Evolutionary conservation across 2,888 invertebrate species (phyloP).

Genomic region (Limnephilus auricula): DNA sequence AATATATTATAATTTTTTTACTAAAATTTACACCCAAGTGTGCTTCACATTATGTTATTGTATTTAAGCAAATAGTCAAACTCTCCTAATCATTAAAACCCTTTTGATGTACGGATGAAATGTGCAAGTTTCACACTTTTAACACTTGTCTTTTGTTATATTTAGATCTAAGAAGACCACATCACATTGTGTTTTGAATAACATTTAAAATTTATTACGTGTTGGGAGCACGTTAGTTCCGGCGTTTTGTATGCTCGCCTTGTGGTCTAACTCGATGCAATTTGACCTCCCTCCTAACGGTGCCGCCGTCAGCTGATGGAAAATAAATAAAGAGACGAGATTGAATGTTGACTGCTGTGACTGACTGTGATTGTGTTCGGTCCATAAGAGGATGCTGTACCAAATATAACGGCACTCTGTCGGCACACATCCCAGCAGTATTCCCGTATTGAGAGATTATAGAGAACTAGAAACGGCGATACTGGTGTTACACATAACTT

Average conservation of each 20-base stretch:
- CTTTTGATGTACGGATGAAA: no score
- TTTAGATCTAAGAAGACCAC: neutral
- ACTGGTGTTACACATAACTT: no score
- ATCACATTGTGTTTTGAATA: neutral
- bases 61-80: no score
- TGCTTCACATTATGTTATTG: no score
- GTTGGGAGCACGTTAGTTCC: neutral
- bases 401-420: conserved; percentile 51
- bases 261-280: neutral
- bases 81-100: no score
- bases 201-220: neutral
- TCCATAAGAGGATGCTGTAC: conserved; percentile 35
- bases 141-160: neutral
- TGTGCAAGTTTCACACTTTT: neutral
- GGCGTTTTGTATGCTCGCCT: neutral
- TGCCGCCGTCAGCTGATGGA: neutral
- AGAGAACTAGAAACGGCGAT: neutral
- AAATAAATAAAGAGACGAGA: conserved; percentile 3
- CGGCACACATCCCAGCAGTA: conserved; percentile 53
- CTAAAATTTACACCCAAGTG: no score
- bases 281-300: conserved; percentile 3
- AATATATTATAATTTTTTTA: no score
- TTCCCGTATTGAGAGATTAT: neutral
- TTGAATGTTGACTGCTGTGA: conserved; percentile 20
- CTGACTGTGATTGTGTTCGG: neutral